These are phyloP conservation scores for Scaptomyza reducta DNA, from an alignment of 2,888 invertebrate species.

Conservation along the genomic window DNA sequence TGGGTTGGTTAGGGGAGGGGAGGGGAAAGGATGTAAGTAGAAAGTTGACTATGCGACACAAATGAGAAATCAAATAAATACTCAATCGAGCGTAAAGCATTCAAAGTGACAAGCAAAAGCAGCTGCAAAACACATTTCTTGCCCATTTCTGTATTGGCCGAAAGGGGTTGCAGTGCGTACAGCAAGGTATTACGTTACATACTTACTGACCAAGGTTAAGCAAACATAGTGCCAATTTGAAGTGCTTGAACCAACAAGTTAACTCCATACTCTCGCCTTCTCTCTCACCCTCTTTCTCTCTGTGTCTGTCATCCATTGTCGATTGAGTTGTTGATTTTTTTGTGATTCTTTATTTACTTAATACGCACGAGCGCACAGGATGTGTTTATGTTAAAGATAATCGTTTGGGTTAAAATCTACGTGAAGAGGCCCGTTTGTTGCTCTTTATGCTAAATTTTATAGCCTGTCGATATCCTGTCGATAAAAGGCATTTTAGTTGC, in stretches of 20 bases:
- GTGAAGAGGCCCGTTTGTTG: no score
- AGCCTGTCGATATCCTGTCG: no score
- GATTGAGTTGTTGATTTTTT: no score
- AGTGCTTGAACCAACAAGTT: slow-evolving; percentile 35
- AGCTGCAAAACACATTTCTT: slow-evolving; percentile 44
- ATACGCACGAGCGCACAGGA: neutral
- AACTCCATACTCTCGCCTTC: neutral
- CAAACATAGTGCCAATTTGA: slow-evolving; percentile 40
- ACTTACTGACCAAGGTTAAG: slow-evolving; percentile 35
- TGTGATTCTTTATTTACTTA: neutral
- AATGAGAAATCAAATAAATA: slow-evolving; percentile 81
- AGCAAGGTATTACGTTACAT: slow-evolving; percentile 2
- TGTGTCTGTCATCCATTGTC: slow-evolving; percentile 10
- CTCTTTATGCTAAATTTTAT: no score
- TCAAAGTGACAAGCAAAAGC: slow-evolving; percentile 59
- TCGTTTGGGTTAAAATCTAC: no score
- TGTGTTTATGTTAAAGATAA: neutral
- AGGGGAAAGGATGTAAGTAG: neutral
- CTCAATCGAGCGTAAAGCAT: slow-evolving; percentile 78
- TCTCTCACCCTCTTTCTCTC: neutral
- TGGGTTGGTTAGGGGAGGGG: no score
- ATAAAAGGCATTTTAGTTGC: no score
- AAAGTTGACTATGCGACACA: slow-evolving; percentile 72
- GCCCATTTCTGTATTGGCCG: slow-evolving; percentile 27
- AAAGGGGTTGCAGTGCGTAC: slow-evolving; percentile 47